Percentiles rank a stretch among this genome's conserved stretches.
phyloP scores from a whole-genome alignment of 2,888 invertebrate genomes.

The Syrista parreyssii region DNA sequence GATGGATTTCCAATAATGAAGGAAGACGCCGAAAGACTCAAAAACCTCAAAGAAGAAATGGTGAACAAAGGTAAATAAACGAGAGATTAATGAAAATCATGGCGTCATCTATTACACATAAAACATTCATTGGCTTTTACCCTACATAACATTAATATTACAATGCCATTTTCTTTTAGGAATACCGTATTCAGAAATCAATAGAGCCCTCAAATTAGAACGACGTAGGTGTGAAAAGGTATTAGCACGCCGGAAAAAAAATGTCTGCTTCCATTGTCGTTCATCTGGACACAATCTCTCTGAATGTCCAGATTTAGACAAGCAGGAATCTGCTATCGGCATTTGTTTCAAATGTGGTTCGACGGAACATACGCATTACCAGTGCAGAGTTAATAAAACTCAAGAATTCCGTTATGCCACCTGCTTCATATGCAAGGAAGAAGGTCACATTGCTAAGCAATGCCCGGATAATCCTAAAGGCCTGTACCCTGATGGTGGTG shows the following conservation, averaged over 20 bases:
- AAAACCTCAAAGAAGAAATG: slow-evolving; percentile 73
- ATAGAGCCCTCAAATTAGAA: slow-evolving; percentile 76
- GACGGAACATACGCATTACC: slow-evolving; percentile 83
- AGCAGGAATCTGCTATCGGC: slow-evolving; percentile 72
- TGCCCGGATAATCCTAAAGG: slow-evolving; percentile 91
- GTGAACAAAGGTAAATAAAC: slow-evolving; percentile 69
- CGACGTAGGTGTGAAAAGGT: slow-evolving; percentile 79
- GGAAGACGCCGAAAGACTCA: slow-evolving; percentile 76
- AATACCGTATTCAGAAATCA: slow-evolving; percentile 76
- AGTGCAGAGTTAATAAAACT: slow-evolving; percentile 76
- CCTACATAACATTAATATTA: not conserved
- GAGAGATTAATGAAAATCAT: not conserved
- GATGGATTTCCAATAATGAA: slow-evolving; percentile 80
- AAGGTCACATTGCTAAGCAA: slow-evolving; percentile 88
- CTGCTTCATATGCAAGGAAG: slow-evolving; percentile 89
- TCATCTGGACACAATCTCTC: slow-evolving; percentile 83
- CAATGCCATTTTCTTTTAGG: slow-evolving; percentile 41
- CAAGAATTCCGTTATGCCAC: slow-evolving; percentile 83
- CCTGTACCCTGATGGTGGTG: slow-evolving; percentile 85
- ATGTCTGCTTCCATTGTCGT: slow-evolving; percentile 84
- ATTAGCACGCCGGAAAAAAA: slow-evolving; percentile 74
- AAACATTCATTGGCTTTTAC: slow-evolving; percentile 1
- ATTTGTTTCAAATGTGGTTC: slow-evolving; percentile 93
- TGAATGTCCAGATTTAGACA: slow-evolving; percentile 80
- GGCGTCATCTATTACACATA: not conserved